These are phyloP conservation scores for Aethes cnicana DNA, from an alignment of 2,888 invertebrate genomes.

Conservation along the genomic window DNA sequence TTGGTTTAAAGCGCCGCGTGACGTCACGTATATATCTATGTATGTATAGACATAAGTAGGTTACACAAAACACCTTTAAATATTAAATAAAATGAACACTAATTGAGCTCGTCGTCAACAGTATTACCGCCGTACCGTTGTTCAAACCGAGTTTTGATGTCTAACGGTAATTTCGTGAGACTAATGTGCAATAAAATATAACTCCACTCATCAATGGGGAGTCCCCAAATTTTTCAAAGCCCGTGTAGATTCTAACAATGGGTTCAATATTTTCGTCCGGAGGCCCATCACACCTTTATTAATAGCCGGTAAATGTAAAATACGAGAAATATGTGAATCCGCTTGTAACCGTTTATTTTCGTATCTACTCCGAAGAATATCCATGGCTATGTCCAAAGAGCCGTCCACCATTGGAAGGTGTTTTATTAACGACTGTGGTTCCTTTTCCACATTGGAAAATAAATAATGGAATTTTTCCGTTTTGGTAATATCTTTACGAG, in stretches of 20 bases:
- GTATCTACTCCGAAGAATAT: not conserved
- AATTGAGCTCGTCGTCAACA: no score
- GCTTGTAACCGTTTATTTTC: not conserved
- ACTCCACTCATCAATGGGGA: not conserved
- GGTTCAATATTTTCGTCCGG: not conserved
- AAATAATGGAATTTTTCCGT: conserved; percentile 4
- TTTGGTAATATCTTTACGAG: not conserved
- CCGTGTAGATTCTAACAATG: not conserved
- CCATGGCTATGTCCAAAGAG: not conserved
- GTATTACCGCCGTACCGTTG: conserved; percentile 1
- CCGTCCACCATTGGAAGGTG: conserved; percentile 1
- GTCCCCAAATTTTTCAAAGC: not conserved
- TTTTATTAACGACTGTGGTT: not conserved
- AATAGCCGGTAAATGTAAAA: not conserved
- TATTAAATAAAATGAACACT: no score
- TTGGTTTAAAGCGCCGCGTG: no score
- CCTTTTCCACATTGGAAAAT: not conserved
- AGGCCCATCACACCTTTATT: not conserved
- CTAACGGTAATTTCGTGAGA: not conserved
- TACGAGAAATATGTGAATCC: not conserved
- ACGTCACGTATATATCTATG: no score
- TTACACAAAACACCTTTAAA: no score
- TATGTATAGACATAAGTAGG: no score
- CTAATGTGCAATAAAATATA: not conserved
- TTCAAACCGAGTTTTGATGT: conserved; percentile 1